Evolutionary conservation across 2,113 vertebrate species (phyloP), one percentile per base, ranked within the genome.

Genomic region (Passer domesticus): DNA sequence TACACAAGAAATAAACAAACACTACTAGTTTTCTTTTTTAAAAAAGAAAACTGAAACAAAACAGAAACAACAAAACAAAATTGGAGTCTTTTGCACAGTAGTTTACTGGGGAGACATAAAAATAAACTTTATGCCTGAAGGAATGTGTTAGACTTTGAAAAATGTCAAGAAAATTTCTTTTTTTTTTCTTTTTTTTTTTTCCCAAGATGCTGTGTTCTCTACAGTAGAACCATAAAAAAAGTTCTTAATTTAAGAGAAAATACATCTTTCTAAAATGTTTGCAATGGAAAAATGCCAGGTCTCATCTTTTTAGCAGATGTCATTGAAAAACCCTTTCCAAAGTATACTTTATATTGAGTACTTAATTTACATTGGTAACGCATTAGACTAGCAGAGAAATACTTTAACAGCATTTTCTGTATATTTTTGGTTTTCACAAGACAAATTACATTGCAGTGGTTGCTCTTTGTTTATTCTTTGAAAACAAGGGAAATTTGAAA

Each of bases 111-210:
- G 55, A 96, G 59, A 77, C 44, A 85, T 77, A 96, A 93, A 95
- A 96, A 95, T 91, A 94, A 93, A 87, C 66, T 88, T 91, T 63
- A 39, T 87, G 83, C 92, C 78, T 90, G 56, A 55, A 86, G 92
- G 67, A 87, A 95, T 91, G 37, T 87, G 63, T 88, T 84, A 83
- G 49, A 94, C 68, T 83, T 94, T 94, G 62, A 83, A 89, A 92
- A 94, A 97, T 91, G 87, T 68, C 89, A 94, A 70, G 81, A 74
- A 91, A 91, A 70, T 89, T 47, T 58, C 21, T 68, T 81, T 63
- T 63, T 46, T 43, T 39, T 53, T 31, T 59, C 46, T 80, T 87
- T 50, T 70, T 46, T 33, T n/a, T 15, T 37, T 37, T 37, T 37
- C 7, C 14, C 15, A 53, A 4, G 30, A 46, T 83, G 16, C 43